Evolutionary conservation across 2,888 invertebrate genomes (phyloP), one percentile per base, ranked within the genome.

Genomic region (Ichneumon xanthorius): DNA sequence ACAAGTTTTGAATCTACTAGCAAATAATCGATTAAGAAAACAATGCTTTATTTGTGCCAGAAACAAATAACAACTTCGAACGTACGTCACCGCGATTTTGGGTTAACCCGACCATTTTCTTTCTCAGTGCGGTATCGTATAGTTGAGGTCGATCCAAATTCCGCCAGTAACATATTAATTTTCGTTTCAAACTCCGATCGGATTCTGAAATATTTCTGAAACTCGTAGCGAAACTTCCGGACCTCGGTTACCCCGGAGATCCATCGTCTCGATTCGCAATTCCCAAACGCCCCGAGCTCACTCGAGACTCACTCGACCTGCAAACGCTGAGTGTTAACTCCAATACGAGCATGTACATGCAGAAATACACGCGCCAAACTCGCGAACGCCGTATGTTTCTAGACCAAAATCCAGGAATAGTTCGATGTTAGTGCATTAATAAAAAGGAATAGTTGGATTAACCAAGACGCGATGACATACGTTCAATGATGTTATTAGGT

Each of bases 311-410:
- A 67, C 77, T 82, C 72, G 67, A 82, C 67, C 77, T 40, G 67
- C 72, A 68, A 78, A 67, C 65, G 72, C 45, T 63, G 58, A 58
- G 71, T 75, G 48, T 72, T 22, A 75, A 67, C 58, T 75, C 50
- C 71, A 40, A 33, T 68, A 40, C n/a, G 53, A 26, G 16, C 26
- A 70, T 65, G 11, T 26, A 48, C 16, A 73, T 22, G 33, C 19
- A 33, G 26, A 67, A 37, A 40, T 67, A 48, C 40, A 30, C 48
- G 58, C 48, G 5, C 63, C 37, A 19, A 26, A 45, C 37, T 67
- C 53, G 37, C 16, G 45, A 80, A 86, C 73, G 78, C 83, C 67
- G 82, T 85, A 84, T 85, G 82, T 87, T 82, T 67, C 33, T 19
- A 11, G n/a, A 55, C 55, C 73, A 82, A 82, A 86, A 61, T 79